Evolutionary conservation across 1,140 invertebrate species (phyloP).

Genomic region (Polypedilum pembai): DNA sequence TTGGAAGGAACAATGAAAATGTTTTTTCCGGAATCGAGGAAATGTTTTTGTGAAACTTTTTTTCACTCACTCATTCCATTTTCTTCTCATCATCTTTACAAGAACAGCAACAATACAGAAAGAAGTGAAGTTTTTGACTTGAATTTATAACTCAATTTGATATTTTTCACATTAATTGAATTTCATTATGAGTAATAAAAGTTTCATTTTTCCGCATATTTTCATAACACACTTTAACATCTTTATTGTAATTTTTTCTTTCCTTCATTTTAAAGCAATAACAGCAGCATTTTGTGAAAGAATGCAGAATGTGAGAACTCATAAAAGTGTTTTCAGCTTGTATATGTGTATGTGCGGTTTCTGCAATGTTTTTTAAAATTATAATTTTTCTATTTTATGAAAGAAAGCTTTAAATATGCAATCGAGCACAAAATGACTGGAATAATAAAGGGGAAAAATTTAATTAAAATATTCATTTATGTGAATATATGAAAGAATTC

Average conservation of each 20-base stretch:
- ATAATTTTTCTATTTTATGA: no score
- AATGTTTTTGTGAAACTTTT: background rate
- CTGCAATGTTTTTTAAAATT: no score
- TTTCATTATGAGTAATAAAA: constrained; percentile 19
- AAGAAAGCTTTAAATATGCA: no score
- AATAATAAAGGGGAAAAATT: no score
- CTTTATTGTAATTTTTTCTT: background rate
- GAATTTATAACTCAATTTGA: constrained; percentile 19
- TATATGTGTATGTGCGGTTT: no score
- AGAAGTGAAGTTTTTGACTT: background rate
- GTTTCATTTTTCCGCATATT: constrained; percentile 15
- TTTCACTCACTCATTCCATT: background rate
- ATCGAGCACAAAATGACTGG: no score
- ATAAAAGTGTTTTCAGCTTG: no score
- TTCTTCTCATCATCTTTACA: background rate
- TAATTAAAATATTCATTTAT: no score
- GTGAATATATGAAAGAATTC: no score
- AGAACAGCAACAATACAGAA: background rate
- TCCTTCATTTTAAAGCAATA: background rate
- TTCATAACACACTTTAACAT: background rate
- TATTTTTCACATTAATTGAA: constrained; percentile 19
- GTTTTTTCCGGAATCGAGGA: constrained; percentile 10
- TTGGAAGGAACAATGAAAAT: constrained; percentile 8
- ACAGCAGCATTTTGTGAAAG: background rate
- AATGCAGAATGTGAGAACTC: no score